Evolutionary conservation across 2,113 vertebrate genomes (phyloP).

Genomic region (Coreoperca whiteheadi): DNA sequence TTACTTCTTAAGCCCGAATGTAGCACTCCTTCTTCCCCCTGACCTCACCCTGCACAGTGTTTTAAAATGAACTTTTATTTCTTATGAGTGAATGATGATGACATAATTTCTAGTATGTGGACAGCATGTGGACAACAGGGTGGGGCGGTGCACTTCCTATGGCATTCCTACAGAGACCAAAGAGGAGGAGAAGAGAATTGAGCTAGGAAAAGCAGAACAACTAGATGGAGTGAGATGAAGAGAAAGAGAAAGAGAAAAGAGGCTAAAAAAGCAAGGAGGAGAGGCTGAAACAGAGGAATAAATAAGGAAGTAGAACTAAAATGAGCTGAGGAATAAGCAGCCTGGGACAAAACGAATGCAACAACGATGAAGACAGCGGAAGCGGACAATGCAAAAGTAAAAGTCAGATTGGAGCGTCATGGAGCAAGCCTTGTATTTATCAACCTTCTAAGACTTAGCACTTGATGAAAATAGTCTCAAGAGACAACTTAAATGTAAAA

Average conservation of each 20-base stretch:
- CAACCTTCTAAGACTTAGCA: not conserved
- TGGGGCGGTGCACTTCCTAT: conserved; percentile 35
- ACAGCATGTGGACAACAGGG: not conserved
- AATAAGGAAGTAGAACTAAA: not conserved
- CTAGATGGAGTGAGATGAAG: not conserved
- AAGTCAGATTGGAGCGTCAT: not conserved
- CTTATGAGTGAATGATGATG: not conserved
- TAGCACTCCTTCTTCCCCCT: conserved; percentile 10
- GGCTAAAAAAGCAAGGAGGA: not conserved
- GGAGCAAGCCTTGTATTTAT: not conserved
- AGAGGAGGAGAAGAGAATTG: not conserved
- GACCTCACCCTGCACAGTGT: not conserved
- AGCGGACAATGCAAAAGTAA: not conserved
- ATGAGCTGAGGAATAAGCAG: not conserved
- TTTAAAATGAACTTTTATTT: conserved; percentile 26
- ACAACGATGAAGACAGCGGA: not conserved
- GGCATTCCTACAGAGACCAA: conserved; percentile 23
- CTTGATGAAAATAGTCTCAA: too few species aligned
- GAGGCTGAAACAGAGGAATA: not conserved
- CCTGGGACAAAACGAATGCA: not conserved
- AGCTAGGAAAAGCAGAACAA: not conserved
- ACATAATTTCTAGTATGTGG: not conserved
- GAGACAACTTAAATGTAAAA: not conserved
- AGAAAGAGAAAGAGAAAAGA: not conserved
- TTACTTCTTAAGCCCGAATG: not conserved